Base-by-base conservation (phyloP, 2,888 invertebrate genomes). In the Ichneumoninae sp. region DNA sequence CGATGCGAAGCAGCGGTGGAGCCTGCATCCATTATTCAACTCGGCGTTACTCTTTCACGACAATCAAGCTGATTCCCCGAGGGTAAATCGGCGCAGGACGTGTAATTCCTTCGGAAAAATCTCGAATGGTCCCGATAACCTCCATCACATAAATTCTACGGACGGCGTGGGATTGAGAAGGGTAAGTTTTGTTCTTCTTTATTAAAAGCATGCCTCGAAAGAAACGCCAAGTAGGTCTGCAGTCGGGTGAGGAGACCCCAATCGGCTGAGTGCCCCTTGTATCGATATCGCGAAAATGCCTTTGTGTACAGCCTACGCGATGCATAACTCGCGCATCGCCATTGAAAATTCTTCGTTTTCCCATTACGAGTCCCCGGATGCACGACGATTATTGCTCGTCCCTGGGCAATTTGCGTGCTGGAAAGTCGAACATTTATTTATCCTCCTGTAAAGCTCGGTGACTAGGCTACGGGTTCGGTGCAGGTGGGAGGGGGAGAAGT, bases 71-170 rank as follows among this genome's bases (percentile, higher is more conserved):
- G 80, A 76, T 69, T 77, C 79, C 83, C 73, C 80, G 30, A 80
- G 80, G 83, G 80, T 63, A 66, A 66, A 71, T 77, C 70, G 76
- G 44, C 30, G 76, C 54, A 57, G 57, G 40, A 36, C 19, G 69
- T 40, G 50, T 54, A 66, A 57, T 73, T 75, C 69, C 60, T 33
- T 65, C 75, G 70, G 71, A 52, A 30, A 71, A 76, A 75, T 80
- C 80, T 63, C 47, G 54, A 73, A 47, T 70, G 36, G 70, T 30
- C 70, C n/a, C 75, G 73, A 82, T 66, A 70, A 63, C 65, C 76
- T 70, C 76, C 44, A 76, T 76, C 76, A 76, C 70, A 82, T 76
- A 80, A 83, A 83, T 83, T 71, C 71, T 76, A 47, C 47, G 44
- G 44, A 19, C 19, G 47, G 33, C 75, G 52, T n/a, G 30, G 75